Percentiles rank a stretch among this genome's conserved stretches.
Evolutionary conservation across 2,888 invertebrate species (phyloP).

Genomic region (Meteorus cinctellus): DNA sequence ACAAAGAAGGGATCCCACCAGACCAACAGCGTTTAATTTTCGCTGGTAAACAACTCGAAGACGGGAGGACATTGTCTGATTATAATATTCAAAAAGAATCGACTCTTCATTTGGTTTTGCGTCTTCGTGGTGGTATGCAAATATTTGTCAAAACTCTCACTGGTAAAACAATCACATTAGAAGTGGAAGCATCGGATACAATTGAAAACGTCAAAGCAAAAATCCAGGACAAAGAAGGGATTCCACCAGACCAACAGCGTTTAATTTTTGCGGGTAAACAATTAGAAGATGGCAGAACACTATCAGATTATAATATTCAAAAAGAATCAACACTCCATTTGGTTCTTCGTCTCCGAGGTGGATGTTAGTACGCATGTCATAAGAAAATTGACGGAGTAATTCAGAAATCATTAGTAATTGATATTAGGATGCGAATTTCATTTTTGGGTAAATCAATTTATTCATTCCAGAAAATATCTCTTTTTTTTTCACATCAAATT

Average conservation of each 20-base stretch:
- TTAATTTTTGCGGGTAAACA: conserved; percentile 50
- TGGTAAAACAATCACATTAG: conserved; percentile 77
- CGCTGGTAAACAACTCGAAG: conserved; percentile 56
- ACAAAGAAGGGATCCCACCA: conserved; percentile 61
- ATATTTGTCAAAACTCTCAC: conserved; percentile 78
- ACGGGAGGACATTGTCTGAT: conserved; percentile 53
- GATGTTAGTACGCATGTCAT: conserved; percentile 19
- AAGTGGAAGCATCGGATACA: conserved; percentile 73
- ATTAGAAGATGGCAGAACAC: conserved; percentile 46
- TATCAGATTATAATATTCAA: conserved; percentile 49
- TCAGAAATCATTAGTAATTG: conserved; percentile 45
- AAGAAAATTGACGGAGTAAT: background rate
- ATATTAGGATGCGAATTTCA: conserved; percentile 38
- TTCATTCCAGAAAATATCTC: conserved; percentile 42
- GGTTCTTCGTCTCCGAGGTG: conserved; percentile 49
- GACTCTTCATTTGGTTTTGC: conserved; percentile 51
- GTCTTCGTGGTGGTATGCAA: conserved; percentile 79
- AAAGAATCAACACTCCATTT: conserved; percentile 50
- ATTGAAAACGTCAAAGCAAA: conserved; percentile 50
- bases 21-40: conserved; percentile 56
- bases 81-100: conserved; percentile 58
- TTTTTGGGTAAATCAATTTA: conserved; percentile 7
- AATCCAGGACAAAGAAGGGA: conserved; percentile 50
- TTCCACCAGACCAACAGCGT: conserved; percentile 48
- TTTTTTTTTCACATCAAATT: conserved; percentile 27